Evolutionary conservation across 2,113 vertebrate genomes (phyloP).

Genomic region (Plotosus lineatus): DNA sequence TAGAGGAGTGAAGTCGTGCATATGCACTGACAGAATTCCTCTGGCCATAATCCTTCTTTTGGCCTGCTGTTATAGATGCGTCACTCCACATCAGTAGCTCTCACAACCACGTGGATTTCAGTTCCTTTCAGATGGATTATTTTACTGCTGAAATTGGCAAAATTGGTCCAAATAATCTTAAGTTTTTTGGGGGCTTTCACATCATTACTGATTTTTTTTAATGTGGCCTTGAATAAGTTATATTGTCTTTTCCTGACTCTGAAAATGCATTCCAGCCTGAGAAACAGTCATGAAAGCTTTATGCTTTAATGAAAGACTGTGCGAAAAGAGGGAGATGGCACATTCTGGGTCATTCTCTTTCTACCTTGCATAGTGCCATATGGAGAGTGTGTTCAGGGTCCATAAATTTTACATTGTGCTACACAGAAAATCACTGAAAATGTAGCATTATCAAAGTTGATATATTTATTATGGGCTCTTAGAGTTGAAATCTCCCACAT

Average conservation of each 20-base stretch:
- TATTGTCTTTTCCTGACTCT: constrained; percentile 18
- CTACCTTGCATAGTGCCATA: not conserved
- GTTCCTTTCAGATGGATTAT: not conserved
- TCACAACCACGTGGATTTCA: not conserved
- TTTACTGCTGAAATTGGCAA: not conserved
- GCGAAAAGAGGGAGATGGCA: constrained; percentile 6
- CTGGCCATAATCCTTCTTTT: constrained; percentile 15
- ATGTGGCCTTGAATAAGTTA: constrained; percentile 26
- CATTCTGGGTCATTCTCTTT: constrained; percentile 17
- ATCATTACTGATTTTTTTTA: constrained; percentile 7
- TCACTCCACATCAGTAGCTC: constrained; percentile 28
- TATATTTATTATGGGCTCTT: not conserved
- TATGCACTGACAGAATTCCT: constrained; percentile 34
- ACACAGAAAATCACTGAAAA: not conserved
- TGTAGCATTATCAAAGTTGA: not conserved
- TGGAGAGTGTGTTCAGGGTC: not conserved
- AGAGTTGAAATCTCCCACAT: not conserved
- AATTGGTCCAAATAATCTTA: not conserved
- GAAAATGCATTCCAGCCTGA: constrained; percentile 17
- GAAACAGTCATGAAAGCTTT: constrained; percentile 40
- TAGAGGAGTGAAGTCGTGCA: constrained; percentile 22
- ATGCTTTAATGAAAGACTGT: constrained; percentile 37
- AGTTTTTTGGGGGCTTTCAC: not conserved
- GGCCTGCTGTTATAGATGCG: constrained; percentile 31
- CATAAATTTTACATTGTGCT: constrained; percentile 3